A percentile compares a stretch with the other conserved stretches of the same genome.
These are phyloP conservation scores for Campylorhamphus procurvoides DNA, from an alignment of 2,113 vertebrate genomes.

Conservation along the genomic window DNA sequence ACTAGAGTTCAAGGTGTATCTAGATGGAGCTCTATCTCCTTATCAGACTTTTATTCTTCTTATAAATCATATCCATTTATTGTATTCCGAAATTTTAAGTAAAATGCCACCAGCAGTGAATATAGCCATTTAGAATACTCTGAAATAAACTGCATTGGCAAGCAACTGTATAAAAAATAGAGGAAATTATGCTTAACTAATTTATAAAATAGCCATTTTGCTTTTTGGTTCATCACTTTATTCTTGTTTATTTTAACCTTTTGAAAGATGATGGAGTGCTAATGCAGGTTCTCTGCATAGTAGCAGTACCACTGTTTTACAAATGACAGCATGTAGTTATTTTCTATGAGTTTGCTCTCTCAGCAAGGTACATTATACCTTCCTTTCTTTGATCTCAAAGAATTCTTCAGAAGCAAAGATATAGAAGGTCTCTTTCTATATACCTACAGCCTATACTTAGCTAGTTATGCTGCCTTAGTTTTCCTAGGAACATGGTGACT, in stretches of 20 bases:
- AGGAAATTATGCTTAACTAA: conserved; percentile 22
- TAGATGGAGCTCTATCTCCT: conserved; percentile 20
- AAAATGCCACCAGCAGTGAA: not conserved
- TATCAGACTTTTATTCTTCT: not conserved
- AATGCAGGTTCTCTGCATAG: not conserved
- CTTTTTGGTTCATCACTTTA: not conserved
- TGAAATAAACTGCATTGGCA: conserved; percentile 7
- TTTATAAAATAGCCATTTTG: conserved; percentile 38
- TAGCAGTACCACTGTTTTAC: not conserved
- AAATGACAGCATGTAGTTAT: not conserved
- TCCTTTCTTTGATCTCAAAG: not conserved
- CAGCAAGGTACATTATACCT: not conserved
- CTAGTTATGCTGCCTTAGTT: not conserved
- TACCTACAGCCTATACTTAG: not conserved
- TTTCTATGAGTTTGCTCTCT: not conserved
- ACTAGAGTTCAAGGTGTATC: not conserved
- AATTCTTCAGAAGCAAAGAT: not conserved
- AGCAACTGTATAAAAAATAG: conserved; percentile 33
- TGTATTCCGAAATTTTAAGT: conserved; percentile 40
- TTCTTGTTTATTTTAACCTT: not conserved
- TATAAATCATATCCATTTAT: not conserved
- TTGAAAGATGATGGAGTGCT: not conserved
- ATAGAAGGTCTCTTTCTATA: not conserved
- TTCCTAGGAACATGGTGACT: not conserved
- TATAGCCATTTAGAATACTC: not conserved